phyloP scores from a whole-genome alignment of 2,888 invertebrate species.

The Dicranocentrus wangi region DNA sequence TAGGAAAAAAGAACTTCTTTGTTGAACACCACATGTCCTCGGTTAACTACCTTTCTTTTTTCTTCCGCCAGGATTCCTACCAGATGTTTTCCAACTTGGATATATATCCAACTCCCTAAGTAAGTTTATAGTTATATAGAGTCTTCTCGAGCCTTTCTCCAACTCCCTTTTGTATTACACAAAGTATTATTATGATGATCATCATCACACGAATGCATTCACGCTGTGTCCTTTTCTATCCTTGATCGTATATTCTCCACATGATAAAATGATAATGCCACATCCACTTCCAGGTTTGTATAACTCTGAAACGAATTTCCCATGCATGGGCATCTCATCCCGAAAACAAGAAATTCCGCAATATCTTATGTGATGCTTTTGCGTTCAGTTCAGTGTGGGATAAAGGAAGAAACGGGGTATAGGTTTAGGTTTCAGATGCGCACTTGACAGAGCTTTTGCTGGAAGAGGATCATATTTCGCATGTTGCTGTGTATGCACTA shows the following conservation, averaged over 20 bases:
- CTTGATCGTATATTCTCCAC: conserved; percentile 24
- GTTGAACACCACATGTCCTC: conserved; percentile 34
- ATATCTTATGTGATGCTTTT: no score
- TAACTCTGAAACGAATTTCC: background rate
- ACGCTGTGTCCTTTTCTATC: conserved; percentile 43
- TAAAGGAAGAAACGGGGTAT: no score
- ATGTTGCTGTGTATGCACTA: no score
- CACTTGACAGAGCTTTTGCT: no score
- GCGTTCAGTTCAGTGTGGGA: no score
- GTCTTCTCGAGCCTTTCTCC: background rate
- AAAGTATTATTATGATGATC: conserved; percentile 32
- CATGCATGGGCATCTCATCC: no score
- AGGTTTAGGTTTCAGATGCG: no score
- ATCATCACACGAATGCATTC: conserved; percentile 39
- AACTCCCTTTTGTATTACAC: conserved; percentile 3
- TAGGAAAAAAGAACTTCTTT: conserved; percentile 9
- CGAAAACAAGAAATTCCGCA: no score
- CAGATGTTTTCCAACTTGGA: conserved; percentile 34
- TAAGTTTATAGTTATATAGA: background rate
- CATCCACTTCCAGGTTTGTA: conserved; percentile 7
- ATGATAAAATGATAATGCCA: conserved; percentile 41
- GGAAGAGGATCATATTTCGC: no score
- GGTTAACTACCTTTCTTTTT: conserved; percentile 45
- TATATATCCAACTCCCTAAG: background rate
- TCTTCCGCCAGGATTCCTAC: conserved; percentile 30